These are phyloP conservation scores for Calidris pygmaea DNA, from an alignment of 2,113 vertebrate species.

Conservation along the genomic window DNA sequence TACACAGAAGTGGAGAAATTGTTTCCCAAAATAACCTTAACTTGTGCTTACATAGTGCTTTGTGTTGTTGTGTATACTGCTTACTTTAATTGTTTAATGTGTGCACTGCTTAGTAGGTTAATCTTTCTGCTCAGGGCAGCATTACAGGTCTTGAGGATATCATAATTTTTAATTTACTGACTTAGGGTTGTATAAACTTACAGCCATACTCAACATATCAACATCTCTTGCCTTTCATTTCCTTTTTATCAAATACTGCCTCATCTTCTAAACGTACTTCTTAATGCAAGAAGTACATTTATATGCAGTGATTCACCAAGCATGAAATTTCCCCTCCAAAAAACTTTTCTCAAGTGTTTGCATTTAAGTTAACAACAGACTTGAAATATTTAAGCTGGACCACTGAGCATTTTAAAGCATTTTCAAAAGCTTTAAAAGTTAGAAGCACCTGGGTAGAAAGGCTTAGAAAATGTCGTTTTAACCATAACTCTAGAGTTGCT, in stretches of 20 bases:
- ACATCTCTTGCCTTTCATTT: neutral
- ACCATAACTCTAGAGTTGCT: conserved; percentile 25
- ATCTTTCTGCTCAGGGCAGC: neutral
- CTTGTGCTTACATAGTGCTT: neutral
- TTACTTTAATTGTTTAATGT: neutral
- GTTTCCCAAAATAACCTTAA: conserved; percentile 2
- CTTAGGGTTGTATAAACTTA: neutral
- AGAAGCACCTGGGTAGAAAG: neutral
- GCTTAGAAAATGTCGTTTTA: conserved; percentile 14
- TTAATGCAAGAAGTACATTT: neutral
- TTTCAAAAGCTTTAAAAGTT: conserved; percentile 18
- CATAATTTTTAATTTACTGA: neutral
- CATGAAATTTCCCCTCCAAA: neutral
- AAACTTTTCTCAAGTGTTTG: neutral
- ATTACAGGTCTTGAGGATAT: neutral
- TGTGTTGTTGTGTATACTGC: neutral
- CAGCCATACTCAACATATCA: neutral
- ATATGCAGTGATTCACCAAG: neutral
- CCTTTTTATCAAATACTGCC: neutral
- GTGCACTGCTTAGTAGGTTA: neutral
- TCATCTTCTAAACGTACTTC: neutral
- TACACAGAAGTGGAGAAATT: neutral
- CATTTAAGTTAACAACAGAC: neutral
- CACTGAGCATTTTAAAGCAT: neutral
- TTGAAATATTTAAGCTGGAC: neutral